phyloP scores from a whole-genome alignment of 2,888 invertebrate genomes.

The Ferdinandea cuprea region DNA sequence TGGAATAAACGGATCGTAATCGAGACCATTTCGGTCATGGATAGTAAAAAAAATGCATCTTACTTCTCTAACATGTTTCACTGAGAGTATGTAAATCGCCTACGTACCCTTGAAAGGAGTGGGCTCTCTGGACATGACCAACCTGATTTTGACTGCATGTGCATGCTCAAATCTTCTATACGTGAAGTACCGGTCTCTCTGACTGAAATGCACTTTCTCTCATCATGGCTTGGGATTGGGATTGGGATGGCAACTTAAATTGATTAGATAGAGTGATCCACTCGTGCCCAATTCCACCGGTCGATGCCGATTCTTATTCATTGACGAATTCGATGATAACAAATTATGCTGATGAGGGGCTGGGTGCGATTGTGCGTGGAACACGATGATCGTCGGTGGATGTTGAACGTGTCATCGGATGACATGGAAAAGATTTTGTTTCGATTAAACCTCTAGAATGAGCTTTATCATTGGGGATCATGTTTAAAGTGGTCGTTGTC shows the following conservation, averaged over 20 bases:
- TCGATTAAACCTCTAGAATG: slow-evolving; percentile 60
- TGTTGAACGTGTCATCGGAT: slow-evolving; percentile 39
- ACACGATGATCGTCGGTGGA: slow-evolving; percentile 23
- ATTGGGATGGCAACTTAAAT: slow-evolving; percentile 39
- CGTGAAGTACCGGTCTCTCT: slow-evolving; percentile 14
- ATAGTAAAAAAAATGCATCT: slow-evolving; percentile 55
- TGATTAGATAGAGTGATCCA: slow-evolving; percentile 57
- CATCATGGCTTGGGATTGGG: too few species aligned
- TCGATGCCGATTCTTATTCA: slow-evolving; percentile 28
- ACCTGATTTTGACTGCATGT: slow-evolving; percentile 44
- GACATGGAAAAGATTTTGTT: slow-evolving; percentile 66
- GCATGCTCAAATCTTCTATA: slow-evolving; percentile 20
- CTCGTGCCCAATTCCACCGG: slow-evolving; percentile 27
- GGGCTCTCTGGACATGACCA: slow-evolving; percentile 46
- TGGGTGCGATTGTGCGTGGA: neutral
- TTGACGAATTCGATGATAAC: slow-evolving; percentile 60
- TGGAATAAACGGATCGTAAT: slow-evolving; percentile 48
- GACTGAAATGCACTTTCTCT: slow-evolving; percentile 58
- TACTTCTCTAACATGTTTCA: slow-evolving; percentile 52
- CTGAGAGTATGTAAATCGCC: slow-evolving; percentile 47
- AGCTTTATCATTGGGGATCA: slow-evolving; percentile 58
- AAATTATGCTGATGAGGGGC: slow-evolving; percentile 55
- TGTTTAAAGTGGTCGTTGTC: slow-evolving; percentile 52
- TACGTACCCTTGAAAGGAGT: slow-evolving; percentile 48
- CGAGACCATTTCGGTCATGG: slow-evolving; percentile 55